These are phyloP conservation scores for Ennomos quercinarius DNA, from an alignment of 2,888 invertebrate genomes.

Conservation along the genomic window DNA sequence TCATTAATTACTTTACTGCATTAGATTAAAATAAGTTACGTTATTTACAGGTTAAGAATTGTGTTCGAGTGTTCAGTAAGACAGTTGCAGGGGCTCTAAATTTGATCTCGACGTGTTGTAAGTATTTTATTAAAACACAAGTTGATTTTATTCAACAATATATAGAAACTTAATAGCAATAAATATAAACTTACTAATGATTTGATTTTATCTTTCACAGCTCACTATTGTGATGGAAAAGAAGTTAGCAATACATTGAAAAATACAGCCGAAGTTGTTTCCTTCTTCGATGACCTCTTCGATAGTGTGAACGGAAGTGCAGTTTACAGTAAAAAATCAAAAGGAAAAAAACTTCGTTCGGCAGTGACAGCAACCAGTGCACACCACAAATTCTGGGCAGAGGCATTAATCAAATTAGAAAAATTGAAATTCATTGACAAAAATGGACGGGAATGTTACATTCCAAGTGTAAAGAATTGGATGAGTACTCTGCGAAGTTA, in stretches of 20 bases:
- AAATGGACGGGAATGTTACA: not conserved
- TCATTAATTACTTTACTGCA: not conserved
- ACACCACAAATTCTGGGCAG: slow-evolving; percentile 4
- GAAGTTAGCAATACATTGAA: not conserved
- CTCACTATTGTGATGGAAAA: slow-evolving; percentile 7
- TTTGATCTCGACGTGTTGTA: not conserved
- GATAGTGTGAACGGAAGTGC: not conserved
- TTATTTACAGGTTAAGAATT: slow-evolving; percentile 9
- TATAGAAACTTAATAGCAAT: too few species aligned
- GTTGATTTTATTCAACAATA: too few species aligned
- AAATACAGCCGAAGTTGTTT: slow-evolving; percentile 2
- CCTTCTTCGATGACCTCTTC: not conserved
- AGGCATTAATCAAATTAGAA: slow-evolving; percentile 1
- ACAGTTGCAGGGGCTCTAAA: slow-evolving; percentile 4
- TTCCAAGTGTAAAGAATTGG: slow-evolving; percentile 1
- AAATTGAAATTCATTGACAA: not conserved
- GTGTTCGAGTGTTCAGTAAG: slow-evolving; percentile 4
- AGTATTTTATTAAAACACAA: not conserved
- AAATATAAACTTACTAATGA: too few species aligned
- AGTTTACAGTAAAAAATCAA: not conserved
- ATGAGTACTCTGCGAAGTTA: slow-evolving; percentile 1
- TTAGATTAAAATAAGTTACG: not conserved
- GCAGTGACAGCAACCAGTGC: not conserved
- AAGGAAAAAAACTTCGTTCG: not conserved
- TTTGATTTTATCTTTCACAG: slow-evolving; percentile 1